phyloP scores from a whole-genome alignment of 2,888 invertebrate genomes.

The Hoplodrina ambigua region DNA sequence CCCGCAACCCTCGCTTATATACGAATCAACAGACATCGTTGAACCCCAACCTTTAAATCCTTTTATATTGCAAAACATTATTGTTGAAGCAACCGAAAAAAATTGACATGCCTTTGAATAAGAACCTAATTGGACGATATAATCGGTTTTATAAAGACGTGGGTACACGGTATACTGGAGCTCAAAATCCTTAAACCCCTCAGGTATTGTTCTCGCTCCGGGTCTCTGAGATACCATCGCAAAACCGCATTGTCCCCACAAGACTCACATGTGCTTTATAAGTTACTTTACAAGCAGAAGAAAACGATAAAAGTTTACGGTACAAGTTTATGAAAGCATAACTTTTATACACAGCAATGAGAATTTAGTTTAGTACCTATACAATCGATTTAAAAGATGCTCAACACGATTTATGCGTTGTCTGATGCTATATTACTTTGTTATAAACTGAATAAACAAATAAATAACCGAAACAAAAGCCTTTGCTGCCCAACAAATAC shows the following conservation, averaged over 20 bases:
- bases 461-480: slow-evolving; percentile 15
- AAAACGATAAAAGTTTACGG: slow-evolving; percentile 43
- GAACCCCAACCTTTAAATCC: slow-evolving; percentile 24
- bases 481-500: slow-evolving; percentile 9
- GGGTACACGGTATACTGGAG: slow-evolving; percentile 12
- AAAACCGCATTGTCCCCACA: slow-evolving; percentile 8
- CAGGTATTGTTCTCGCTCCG: slow-evolving; percentile 23
- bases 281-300: slow-evolving; percentile 36
- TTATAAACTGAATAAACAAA: slow-evolving; percentile 9
- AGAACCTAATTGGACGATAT: slow-evolving; percentile 31
- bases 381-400: slow-evolving; percentile 17
- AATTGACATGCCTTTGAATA: slow-evolving; percentile 32
- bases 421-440: not conserved
- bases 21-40: slow-evolving; percentile 27
- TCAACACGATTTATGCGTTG: not conserved
- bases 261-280: slow-evolving; percentile 19
- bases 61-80: slow-evolving; percentile 33
- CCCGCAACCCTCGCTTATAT: slow-evolving; percentile 23
- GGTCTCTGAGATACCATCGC: slow-evolving; percentile 28
- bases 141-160: slow-evolving; percentile 29
- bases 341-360: slow-evolving; percentile 31
- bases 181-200: slow-evolving; percentile 20
- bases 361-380: slow-evolving; percentile 1
- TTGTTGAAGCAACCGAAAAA: slow-evolving; percentile 26
- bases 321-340: slow-evolving; percentile 30